Conservation (phyloP, 2,888 invertebrate species). For the Myopa testacea region DNA sequence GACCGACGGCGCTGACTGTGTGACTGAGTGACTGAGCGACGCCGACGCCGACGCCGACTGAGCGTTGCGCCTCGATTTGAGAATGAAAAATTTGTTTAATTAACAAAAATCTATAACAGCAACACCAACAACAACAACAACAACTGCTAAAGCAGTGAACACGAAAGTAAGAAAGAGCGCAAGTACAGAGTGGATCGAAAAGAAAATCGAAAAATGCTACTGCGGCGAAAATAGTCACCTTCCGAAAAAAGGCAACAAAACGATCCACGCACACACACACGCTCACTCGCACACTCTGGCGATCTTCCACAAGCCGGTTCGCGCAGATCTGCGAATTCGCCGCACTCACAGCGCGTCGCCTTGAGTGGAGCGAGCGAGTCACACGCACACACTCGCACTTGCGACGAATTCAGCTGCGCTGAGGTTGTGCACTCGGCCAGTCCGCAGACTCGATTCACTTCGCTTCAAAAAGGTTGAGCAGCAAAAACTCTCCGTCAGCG, state of each 20-base stretch:
- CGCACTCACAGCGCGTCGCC: not conserved
- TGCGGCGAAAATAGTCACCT: slow-evolving; percentile 30
- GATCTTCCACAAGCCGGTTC: slow-evolving; percentile 20
- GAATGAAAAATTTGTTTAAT: slow-evolving; percentile 58
- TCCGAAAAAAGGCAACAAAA: not conserved
- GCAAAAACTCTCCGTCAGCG: slow-evolving; percentile 45
- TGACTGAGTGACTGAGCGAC: slow-evolving; percentile 19
- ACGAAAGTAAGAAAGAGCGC: slow-evolving; percentile 3
- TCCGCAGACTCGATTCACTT: slow-evolving; percentile 56
- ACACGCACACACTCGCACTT: slow-evolving; percentile 12
- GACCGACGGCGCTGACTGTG: slow-evolving; percentile 9
- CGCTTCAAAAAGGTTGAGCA: slow-evolving; percentile 60
- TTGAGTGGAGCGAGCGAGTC: not conserved
- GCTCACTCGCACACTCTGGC: not conserved
- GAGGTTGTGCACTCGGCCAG: slow-evolving; percentile 41
- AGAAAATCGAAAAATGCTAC: slow-evolving; percentile 17
- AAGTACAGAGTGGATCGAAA: not conserved
- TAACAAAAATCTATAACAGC: slow-evolving; percentile 44
- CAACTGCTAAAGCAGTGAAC: slow-evolving; percentile 22
- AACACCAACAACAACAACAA: slow-evolving; percentile 40
- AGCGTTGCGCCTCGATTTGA: slow-evolving; percentile 51
- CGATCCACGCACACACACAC: not conserved
- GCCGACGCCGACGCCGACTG: slow-evolving; percentile 35
- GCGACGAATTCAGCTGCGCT: slow-evolving; percentile 25
- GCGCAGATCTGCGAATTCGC: not conserved